Evolutionary conservation across 2,797 vertebrate species (phyloP).

Genomic region (Pangasius macronema): DNA sequence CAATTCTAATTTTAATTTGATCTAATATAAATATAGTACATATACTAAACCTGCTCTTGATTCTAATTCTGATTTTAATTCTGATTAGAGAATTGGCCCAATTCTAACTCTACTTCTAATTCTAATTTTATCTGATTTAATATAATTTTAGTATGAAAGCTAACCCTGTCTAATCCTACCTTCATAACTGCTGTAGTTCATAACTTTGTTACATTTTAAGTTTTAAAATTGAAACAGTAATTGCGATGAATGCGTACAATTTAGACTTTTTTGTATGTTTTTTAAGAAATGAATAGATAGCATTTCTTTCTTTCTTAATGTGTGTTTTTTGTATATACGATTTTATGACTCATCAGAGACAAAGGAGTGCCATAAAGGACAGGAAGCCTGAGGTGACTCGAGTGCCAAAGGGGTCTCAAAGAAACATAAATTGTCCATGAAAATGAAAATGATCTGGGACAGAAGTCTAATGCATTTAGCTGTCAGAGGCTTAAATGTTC

Average conservation of each 20-base stretch:
- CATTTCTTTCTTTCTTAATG: neutral
- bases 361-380: constrained; percentile 4
- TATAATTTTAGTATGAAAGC: neutral
- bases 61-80: neutral
- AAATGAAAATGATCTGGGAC: neutral
- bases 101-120: neutral
- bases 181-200: neutral
- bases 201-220: neutral
- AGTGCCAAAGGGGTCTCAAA: neutral
- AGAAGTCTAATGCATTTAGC: neutral
- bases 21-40: neutral
- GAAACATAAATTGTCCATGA: constrained; percentile 20
- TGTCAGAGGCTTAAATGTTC: neutral
- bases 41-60: neutral
- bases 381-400: neutral
- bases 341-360: constrained; percentile 19
- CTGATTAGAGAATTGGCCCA: neutral
- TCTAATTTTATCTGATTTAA: neutral
- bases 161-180: neutral
- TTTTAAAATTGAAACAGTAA: neutral
- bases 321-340: neutral
- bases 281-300: neutral
- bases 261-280: no score
- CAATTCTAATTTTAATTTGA: no score
- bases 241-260: neutral